Evolutionary conservation across 2,888 invertebrate species (phyloP), one percentile per base, ranked within the genome.

Genomic region (Pherbina coryleti): DNA sequence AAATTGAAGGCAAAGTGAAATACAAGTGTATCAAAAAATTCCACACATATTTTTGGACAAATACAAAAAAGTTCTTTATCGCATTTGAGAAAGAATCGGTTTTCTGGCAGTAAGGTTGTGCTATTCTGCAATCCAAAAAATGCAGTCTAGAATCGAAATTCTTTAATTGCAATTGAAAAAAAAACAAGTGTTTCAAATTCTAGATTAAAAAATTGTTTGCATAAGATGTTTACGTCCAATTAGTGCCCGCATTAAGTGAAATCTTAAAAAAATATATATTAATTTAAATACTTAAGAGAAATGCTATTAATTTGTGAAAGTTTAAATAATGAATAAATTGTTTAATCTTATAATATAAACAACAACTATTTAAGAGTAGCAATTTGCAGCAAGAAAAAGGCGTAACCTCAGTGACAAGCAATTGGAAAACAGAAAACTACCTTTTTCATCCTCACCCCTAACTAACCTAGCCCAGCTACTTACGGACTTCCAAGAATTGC

Each of bases 1-100:
- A 79, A 80, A 34, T 69, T 77, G 22, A 70, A 28, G 8, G 37
- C 77, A 80, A 80, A 80, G 73, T 25, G 25, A 62, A 80, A 77
- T 74, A 31, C 53, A 76, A 62, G 55, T 55, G 55, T 55, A 19
- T 55, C 19, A 19, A 55, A 55, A 55, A 55, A n/a, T 55, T 55
- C 19, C 55, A 55, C 22, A n/a, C 7, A 9, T 55, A 3, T 66
- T 62, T 66, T 66, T 19, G 64, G 34, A 34, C 19, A 66, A 34
- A 37, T 34, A 34, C 25, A 66, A 66, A n/a, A n/a, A 31, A 9
- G 9, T 66, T 66, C 34, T 31, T 31, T n/a, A 66, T 66, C 34
- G n/a, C 64, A 66, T 66, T 66, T 34, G 34, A 37, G 37, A 66
- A 9, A 34, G n/a, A 66, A 66, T 17, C 34, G 64, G 37, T 66